Percentiles rank a stretch among this genome's conserved stretches.
These are phyloP conservation scores for Dasyornis broadbenti DNA, from an alignment of 2,113 vertebrate genomes.

Conservation along the genomic window DNA sequence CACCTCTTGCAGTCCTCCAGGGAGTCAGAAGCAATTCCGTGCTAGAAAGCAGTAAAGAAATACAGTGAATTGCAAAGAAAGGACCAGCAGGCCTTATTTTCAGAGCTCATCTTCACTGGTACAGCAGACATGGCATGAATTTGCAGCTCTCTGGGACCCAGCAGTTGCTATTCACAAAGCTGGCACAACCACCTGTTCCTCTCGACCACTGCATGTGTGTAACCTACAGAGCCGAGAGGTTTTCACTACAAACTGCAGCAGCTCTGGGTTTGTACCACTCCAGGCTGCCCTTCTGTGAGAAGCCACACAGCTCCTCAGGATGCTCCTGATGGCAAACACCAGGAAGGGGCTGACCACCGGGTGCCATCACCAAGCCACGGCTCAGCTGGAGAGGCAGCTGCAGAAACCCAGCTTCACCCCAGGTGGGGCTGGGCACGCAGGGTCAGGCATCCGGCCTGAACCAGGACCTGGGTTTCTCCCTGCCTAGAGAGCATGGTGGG, in stretches of 20 bases:
- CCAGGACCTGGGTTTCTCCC: neutral
- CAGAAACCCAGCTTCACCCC: neutral
- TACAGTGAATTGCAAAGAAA: neutral
- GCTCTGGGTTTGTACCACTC: neutral
- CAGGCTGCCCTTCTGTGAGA: neutral
- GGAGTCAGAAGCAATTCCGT: neutral
- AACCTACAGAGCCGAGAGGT: rapidly evolving
- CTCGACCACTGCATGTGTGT: neutral
- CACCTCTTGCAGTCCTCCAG: neutral
- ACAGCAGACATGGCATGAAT: neutral
- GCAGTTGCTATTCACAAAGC: neutral
- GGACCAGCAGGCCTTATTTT: neutral
- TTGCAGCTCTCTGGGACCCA: neutral
- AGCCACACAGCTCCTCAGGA: neutral
- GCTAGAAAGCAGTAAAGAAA: neutral
- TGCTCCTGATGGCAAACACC: neutral
- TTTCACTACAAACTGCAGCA: neutral
- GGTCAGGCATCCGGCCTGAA: neutral
- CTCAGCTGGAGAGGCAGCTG: neutral
- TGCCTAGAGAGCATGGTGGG: neutral
- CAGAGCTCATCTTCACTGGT: neutral
- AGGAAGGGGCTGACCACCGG: neutral
- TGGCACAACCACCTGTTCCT: neutral
- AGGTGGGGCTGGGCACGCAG: rapidly evolving
- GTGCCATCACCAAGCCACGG: neutral